Base-by-base conservation (phyloP, 2,888 invertebrate genomes). In the Caenorhabditis zanzibari region DNA sequence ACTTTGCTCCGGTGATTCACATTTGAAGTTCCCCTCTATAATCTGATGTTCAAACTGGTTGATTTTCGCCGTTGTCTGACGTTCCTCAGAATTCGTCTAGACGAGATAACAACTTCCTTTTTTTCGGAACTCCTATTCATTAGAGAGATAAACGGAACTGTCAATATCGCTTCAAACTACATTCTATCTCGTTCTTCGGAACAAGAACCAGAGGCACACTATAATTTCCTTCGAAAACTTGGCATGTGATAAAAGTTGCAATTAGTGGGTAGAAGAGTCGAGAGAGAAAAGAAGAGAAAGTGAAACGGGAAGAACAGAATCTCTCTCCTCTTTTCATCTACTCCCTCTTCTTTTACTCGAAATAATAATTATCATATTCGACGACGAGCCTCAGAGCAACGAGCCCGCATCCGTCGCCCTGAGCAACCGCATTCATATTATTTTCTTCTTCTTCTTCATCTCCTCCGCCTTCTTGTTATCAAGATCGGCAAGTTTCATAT, bases 341-440 rank as follows among this genome's bases (percentile, higher is more conserved):
- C 54, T 54, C 22, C 54, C 22, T 54, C 54, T 54, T 54, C 54
- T 54, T 54, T 26, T 54, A 54, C 68, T 68, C 52, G 24, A 54
- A 38, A 54, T 68, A 68, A 68, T 54, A 54, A 68, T 68, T 68
- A 68, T 68, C 68, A 68, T 68, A 54, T 54, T 52, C 68, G 32
- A 54, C 38, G 54, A 68, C n/a, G 24, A n/a, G 63, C 6, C n/a
- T 19, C 32, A 28, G 35, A 68, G 52, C 52, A 24, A 38, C 54
- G 38, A 68, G 68, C 66, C 66, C 52, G 35, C 52, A 26, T 19
- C 41, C 14, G 68, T 68, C 26, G n/a, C 68, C 68, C 68, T 19
- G 52, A 68, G 68, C 68, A 68, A 68, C 38, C 68, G 54, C 54
- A 47, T 47, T 47, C 47, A 19, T 47, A 44, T 52, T 52, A n/a